Conservation (phyloP, 2,888 invertebrate genomes). For the Epistrophe grossulariae region DNA sequence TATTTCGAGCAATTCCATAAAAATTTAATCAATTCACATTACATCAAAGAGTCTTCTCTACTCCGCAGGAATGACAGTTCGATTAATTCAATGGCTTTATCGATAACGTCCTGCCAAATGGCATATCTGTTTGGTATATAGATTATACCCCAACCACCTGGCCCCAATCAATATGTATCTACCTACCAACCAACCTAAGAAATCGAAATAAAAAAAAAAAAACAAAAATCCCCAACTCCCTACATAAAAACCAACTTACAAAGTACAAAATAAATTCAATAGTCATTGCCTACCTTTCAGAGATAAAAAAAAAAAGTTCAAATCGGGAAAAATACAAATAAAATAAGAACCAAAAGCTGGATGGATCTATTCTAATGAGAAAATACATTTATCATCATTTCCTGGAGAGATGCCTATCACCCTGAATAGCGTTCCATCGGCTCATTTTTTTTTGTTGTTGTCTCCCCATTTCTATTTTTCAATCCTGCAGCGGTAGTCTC, state of each 20-base stretch:
- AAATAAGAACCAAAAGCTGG: slow-evolving; percentile 27
- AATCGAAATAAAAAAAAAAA: background rate
- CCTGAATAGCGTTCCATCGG: background rate
- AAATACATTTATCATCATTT: slow-evolving; percentile 74
- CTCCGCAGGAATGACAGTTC: slow-evolving; percentile 63
- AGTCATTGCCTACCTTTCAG: slow-evolving; percentile 46
- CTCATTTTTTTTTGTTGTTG: slow-evolving; percentile 4
- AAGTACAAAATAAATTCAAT: slow-evolving; percentile 54
- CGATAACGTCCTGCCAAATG: slow-evolving; percentile 54
- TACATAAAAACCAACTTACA: slow-evolving; percentile 13
- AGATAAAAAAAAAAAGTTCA: slow-evolving; percentile 11
- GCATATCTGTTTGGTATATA: background rate
- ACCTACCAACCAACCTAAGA: too few relatives aligned
- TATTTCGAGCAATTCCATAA: slow-evolving; percentile 19
- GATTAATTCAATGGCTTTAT: slow-evolving; percentile 71
- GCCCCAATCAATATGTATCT: slow-evolving; percentile 1
- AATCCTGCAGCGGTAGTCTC: background rate
- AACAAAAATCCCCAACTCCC: background rate
- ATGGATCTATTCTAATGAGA: slow-evolving; percentile 69
- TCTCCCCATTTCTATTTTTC: slow-evolving; percentile 17
- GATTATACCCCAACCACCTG: background rate
- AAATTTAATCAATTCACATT: slow-evolving; percentile 67
- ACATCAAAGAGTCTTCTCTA: slow-evolving; percentile 42
- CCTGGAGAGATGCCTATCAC: slow-evolving; percentile 38
- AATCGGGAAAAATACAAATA: slow-evolving; percentile 22